phyloP scores from a whole-genome alignment of 1,140 invertebrate species.

The Lutraria rhynchaena region DNA sequence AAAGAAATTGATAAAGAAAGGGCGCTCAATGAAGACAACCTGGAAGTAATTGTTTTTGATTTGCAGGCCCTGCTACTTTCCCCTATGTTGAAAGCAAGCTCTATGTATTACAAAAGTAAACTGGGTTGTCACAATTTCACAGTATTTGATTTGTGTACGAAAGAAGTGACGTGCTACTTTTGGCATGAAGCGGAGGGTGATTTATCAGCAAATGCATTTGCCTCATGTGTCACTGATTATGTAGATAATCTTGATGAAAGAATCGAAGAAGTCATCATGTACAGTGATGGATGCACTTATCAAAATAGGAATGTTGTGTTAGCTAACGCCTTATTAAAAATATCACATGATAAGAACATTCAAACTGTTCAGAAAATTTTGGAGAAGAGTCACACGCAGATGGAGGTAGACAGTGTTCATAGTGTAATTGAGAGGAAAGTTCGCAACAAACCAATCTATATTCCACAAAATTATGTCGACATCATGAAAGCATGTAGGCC shows the following conservation, averaged over 20 bases:
- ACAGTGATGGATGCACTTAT: conserved; percentile 45
- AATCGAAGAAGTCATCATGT: conserved; percentile 1
- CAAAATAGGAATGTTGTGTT: conserved; percentile 25
- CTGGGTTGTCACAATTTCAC: conserved; percentile 47
- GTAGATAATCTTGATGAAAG: not conserved
- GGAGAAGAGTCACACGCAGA: conserved; percentile 10
- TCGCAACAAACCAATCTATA: not conserved
- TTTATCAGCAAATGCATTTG: conserved; percentile 37
- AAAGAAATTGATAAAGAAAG: conserved; percentile 22
- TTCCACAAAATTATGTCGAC: conserved; percentile 32
- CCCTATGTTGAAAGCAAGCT: conserved; percentile 33
- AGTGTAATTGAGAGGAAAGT: not conserved
- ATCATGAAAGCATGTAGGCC: not conserved
- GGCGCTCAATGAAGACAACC: not conserved
- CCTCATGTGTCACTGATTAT: conserved; percentile 28
- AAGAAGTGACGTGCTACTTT: conserved; percentile 13
- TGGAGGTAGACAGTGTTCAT: conserved; percentile 15
- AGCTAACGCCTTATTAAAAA: not conserved
- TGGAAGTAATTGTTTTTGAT: conserved; percentile 36
- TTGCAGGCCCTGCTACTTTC: conserved; percentile 24
- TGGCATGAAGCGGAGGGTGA: conserved; percentile 39
- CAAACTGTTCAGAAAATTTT: conserved; percentile 9
- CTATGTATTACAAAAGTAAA: conserved; percentile 31
- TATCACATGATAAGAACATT: not conserved
- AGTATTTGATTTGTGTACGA: not conserved